Base-by-base conservation (phyloP, 2,888 invertebrate genomes). In the Eupeodes latifasciatus region DNA sequence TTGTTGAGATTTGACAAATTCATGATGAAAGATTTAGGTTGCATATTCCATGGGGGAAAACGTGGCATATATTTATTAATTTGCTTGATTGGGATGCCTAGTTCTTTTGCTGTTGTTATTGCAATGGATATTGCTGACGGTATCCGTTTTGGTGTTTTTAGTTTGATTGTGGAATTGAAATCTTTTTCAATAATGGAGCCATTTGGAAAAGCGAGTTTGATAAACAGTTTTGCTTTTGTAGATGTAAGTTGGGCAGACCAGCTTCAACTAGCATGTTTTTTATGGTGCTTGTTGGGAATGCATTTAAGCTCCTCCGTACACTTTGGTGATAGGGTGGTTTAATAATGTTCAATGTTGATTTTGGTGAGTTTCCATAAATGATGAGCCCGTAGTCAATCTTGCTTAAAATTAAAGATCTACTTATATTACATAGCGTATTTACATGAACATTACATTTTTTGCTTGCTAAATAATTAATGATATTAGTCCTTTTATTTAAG, bases 391-490 rank as follows among this genome's bases (percentile, higher is more conserved):
- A 71, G 53, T 57, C 71, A 55, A 71, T 19, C 40, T 71, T 71
- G 16, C 55, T 71, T 71, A 55, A n/a, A 53, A 71, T n/a, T 40
- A 71, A 12, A 27, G 27, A 57, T 4, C 19, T 19, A 19, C 19
- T 19, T 19, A 19, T 19, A 19, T 19, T 19, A 19, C 19, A 19
- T 19, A 19, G 19, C 1, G 19, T 19, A 19, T 19, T 19, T 19
- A 19, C 19, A 19, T 19, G 19, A 19, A 19, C n/a, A 19, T 19
- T 19, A 19, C 19, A 19, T 19, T 19, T 19, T 19, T 19, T 19
- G 19, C 19, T 12, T 57, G 74, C 61, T 77, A 84, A 75, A 57
- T 59, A 87, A 83, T 59, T 81, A 34, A 69, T 76, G 40, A 51
- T 82, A 67, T 81, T 89, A 75, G 49, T 53, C 19, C 57, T 78